Evolutionary conservation across 1,140 invertebrate species (phyloP).

Genomic region (Solenopsis fugax): DNA sequence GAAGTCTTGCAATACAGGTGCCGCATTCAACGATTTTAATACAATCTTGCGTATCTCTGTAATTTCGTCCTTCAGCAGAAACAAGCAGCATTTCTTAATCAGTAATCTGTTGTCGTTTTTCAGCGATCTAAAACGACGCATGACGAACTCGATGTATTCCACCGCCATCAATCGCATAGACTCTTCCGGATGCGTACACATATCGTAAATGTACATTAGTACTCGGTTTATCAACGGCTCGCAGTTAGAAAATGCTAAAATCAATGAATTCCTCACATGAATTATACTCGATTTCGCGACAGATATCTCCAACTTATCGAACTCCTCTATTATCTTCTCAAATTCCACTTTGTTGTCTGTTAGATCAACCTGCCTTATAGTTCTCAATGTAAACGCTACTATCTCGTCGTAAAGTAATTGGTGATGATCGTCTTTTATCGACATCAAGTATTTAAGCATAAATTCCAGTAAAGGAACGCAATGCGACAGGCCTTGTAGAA

Average conservation of each 20-base stretch:
- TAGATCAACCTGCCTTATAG: constrained; percentile 40
- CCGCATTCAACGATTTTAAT: not conserved
- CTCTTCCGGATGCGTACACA: constrained; percentile 47
- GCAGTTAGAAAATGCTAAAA: constrained; percentile 53
- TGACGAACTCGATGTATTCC: constrained; percentile 62
- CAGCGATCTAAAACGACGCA: constrained; percentile 58
- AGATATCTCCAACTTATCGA: constrained; percentile 11
- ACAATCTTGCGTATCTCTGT: constrained; percentile 63
- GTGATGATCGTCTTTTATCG: not conserved
- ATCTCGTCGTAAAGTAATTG: constrained; percentile 59
- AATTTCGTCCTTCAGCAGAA: constrained; percentile 75
- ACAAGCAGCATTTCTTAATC: constrained; percentile 66
- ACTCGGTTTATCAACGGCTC: constrained; percentile 21
- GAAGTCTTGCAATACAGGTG: constrained; percentile 24
- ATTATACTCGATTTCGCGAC: not conserved
- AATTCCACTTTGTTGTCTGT: constrained; percentile 22
- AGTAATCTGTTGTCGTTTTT: constrained; percentile 31
- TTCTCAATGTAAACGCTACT: constrained; percentile 55
- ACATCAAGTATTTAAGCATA: constrained; percentile 56
- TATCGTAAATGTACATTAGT: constrained; percentile 19
- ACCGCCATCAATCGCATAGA: constrained; percentile 26
- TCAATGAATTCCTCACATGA: constrained; percentile 50
- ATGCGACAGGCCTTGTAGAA: constrained; percentile 66
- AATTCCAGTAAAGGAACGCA: constrained; percentile 34
- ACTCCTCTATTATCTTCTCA: constrained; percentile 8